Base-by-base conservation (phyloP, 2,113 vertebrate genomes). In the Pachycephala philippinensis region DNA sequence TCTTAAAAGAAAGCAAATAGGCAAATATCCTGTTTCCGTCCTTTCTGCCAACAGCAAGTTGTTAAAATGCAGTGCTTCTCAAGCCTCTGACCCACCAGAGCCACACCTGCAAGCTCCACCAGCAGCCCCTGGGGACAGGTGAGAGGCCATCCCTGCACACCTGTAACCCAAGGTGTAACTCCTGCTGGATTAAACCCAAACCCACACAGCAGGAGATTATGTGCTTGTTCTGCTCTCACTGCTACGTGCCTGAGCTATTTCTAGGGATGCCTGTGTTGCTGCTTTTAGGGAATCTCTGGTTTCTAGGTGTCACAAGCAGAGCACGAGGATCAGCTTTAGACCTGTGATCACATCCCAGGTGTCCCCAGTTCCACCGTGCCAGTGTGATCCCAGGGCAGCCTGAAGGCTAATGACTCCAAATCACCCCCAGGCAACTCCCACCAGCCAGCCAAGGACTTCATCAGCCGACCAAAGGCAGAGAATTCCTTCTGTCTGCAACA, bases 101-200 rank as follows among this genome's bases (percentile, higher is more conserved):
- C 31, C 27, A 23, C 7, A n/a, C 6, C 23, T 31, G 8, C 1
- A 1, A 42, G 57, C 47, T 44, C 37, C 10, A 4, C 1, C 1
- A 23, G 47, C 11, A 5, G 52, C 3, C 9, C 5, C 13, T 1
- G 9, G 6, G 33, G 21, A 39, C 33, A 60, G 44, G 13, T 18
- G 8, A 77, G 11, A 47, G 37, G 30, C 60, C 49, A 84, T 5
- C 37, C 50, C 54, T 15, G 30, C 11, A 33, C 3, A 10, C 42
- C 60, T 44, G 26, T 5, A 84, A 49, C 28, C 57, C 35, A 5
- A 8, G 4, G 10, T 7, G 23, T 27, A 71, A 86, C 14, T 76
- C 53, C 40, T 60, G 49, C 69, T 50, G n/a, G 49, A 86, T 4
- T 76, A n/a, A 54, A 77, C 22, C 39, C 44, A 76, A 76, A 49